Evolutionary conservation across 1,140 invertebrate genomes (phyloP), one percentile per base, ranked within the genome.

Genomic region (Tetragonula clypearis): DNA sequence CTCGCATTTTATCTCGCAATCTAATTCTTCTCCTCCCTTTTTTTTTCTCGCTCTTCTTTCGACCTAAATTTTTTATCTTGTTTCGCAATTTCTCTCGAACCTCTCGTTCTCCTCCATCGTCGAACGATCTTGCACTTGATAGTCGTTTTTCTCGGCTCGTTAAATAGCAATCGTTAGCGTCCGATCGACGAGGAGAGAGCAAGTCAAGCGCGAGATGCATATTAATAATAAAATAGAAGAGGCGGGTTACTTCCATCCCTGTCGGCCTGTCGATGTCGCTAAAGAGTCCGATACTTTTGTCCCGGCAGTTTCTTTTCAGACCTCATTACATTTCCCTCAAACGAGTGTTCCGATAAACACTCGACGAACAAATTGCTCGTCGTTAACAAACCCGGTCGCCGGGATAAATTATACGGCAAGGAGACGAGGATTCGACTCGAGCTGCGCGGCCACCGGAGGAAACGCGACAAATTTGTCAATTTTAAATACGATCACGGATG

Each of bases 321-420:
- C 68, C 78, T 90, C 86, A 87, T 91, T 91, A 90, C 83, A 66
- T 86, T 77, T 87, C 55, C 85, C 75, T 91, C 69, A 87, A 90
- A 89, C 84, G 87, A 86, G 86, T 77, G 82, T 79, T 68, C 88
- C 90, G 90, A 91, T 91, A 91, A 91, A 91, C 90, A 91, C 90
- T 91, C 84, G 81, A 87, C 62, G 87, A 79, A 86, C 84, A 90
- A 91, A 91, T 90, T 91, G 87, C 84, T 88, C 71, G 84, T 88
- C 89, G 88, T 90, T 90, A 91, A 87, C 86, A 84, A 79, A 74
- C 69, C 78, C 87, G 76, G 80, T 80, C 21, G 58, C 65, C 55
- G 35, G 73, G 82, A 90, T 81, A 90, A 90, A 91, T 90, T 88
- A 86, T 82, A 89, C 87, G 49, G 49, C 49, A 60, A 53, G 73